Evolutionary conservation across 2,113 vertebrate species (phyloP), one percentile per base, ranked within the genome.

Genomic region (Dipodomys stephensi): DNA sequence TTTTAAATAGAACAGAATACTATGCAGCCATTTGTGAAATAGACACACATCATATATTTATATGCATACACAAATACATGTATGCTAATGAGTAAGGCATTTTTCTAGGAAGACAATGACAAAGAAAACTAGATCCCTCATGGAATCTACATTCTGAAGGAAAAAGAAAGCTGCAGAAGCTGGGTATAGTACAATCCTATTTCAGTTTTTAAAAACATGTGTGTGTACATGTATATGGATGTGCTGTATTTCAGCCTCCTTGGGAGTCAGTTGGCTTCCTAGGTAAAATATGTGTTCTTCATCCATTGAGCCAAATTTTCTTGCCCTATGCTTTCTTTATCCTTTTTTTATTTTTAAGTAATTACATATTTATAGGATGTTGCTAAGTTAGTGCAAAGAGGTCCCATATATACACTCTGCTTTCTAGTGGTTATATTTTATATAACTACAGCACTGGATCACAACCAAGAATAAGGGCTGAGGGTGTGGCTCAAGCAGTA

Each of bases 301-400:
- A 81, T 76, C 39, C 32, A 3, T 27, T n/a, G 30, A 20, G 15
- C 28, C 44, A 69, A 88, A 44, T 74, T 80, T 79, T 82, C 78
- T 87, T 30, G n/a, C 25, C 28, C 76, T 81, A 27, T 71, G 68
- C 65, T 88, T 88, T 30, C 23, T 64, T 74, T 60, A 32, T 73
- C 67, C 57, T n/a, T 22, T 13, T 68, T 95, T 91, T 65, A 20
- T 71, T 87, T 82, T 72, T 19, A 86, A 86, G 69, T 8, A 44
- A 67, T 68, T 88, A 73, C 6, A 92, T 46, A 28, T 44, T 87
- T 28, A 53, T 6, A 65, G 49, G 35, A 53, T 20, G 4, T 78
- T 90, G 15, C 44, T 87, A 57, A 71, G 72, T 32, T 13, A 71
- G n/a, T 28, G 6, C 25, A n/a, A 73, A 69, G 25, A 68, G 11